Conservation (phyloP, 2,113 vertebrate genomes). For the Pollimyrus isidori region DNA sequence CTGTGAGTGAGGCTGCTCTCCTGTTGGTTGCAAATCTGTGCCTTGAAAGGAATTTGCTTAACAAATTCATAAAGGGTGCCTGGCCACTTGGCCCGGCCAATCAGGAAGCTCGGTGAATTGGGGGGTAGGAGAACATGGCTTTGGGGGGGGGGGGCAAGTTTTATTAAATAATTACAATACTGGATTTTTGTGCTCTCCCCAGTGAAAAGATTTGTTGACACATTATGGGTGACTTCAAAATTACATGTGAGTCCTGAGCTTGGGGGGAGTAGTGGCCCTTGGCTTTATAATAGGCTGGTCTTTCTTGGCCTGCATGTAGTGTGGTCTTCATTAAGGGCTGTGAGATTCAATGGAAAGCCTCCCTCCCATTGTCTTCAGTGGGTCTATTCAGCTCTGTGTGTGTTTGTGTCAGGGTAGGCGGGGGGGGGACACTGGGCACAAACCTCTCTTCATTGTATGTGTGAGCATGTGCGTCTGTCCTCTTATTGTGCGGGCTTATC, state of each 20-base stretch:
- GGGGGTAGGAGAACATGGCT: neutral
- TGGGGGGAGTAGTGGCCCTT: neutral
- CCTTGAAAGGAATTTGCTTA: conserved; percentile 17
- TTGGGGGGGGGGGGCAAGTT: neutral
- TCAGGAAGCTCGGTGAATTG: neutral
- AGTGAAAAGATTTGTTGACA: neutral
- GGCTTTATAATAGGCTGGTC: conserved; percentile 5
- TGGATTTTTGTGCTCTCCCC: neutral
- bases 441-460: conserved; percentile 5
- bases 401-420: neutral
- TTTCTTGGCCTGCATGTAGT: neutral
- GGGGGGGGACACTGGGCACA: neutral
- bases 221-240: neutral
- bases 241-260: neutral
- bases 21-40: conserved; percentile 23
- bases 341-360: neutral
- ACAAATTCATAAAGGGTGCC: conserved; percentile 9
- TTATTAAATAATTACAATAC: neutral
- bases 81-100: neutral
- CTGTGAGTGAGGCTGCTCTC: neutral
- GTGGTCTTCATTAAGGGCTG: conserved; percentile 19
- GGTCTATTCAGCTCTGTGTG: conserved; percentile 13
- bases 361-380: conserved; percentile 2
- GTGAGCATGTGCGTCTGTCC: neutral
- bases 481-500: conserved; percentile 16